A percentile compares a stretch with the other conserved stretches of the same genome.
Conservation (phyloP, 2,113 vertebrate genomes). For the Anas platyrhynchos region DNA sequence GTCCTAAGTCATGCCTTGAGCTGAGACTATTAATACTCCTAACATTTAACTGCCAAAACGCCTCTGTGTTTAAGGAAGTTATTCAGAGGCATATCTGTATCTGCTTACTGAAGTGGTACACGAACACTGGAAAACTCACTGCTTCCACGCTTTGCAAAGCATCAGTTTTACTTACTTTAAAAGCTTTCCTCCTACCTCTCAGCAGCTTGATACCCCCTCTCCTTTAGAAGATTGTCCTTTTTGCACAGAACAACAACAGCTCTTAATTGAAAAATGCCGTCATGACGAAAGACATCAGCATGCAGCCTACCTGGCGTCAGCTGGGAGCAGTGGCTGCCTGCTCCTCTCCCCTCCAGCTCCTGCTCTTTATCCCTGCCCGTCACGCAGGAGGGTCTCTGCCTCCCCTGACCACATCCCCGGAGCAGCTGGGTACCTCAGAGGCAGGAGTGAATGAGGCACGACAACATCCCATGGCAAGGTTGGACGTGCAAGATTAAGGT, state of each 20-base stretch:
- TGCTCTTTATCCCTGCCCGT: neutral
- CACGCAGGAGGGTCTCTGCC: neutral
- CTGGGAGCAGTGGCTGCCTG: neutral
- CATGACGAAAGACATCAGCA: neutral
- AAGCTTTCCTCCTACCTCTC: neutral
- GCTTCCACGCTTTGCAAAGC: neutral
- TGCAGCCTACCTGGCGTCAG: neutral
- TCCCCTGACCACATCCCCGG: neutral
- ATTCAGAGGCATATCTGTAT: neutral
- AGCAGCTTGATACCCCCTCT: neutral
- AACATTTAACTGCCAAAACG: neutral
- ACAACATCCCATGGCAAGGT: accelerated
- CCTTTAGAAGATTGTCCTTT: neutral
- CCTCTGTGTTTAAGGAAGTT: neutral
- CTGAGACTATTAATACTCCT: neutral
- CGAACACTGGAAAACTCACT: neutral
- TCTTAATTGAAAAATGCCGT: neutral
- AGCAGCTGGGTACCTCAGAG: neutral
- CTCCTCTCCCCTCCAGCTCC: neutral
- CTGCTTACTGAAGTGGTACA: neutral
- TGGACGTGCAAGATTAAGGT: neutral
- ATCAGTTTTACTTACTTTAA: neutral
- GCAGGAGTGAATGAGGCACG: neutral
- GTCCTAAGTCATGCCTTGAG: neutral
- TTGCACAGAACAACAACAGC: neutral